These are phyloP conservation scores for Onychomys leucogaster DNA, from an alignment of 2,797 vertebrate species.

Conservation along the genomic window DNA sequence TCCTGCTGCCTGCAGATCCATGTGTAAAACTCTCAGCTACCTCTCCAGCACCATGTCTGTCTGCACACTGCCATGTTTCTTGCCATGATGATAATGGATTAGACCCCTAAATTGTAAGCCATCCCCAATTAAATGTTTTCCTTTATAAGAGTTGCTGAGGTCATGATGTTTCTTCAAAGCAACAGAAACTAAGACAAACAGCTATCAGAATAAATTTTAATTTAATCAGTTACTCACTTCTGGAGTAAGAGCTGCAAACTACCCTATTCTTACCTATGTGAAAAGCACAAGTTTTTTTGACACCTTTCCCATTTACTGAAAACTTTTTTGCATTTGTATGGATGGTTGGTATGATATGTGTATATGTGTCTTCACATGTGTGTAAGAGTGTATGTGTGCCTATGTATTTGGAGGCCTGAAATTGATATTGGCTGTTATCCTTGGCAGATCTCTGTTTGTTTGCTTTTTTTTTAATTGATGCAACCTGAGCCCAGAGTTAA, in stretches of 20 bases:
- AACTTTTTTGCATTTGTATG: background rate
- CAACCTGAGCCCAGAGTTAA: background rate
- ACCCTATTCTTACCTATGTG: background rate
- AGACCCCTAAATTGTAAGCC: background rate
- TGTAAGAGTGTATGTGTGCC: background rate
- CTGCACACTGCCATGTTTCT: background rate
- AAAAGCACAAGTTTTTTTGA: background rate
- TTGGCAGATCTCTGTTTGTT: background rate
- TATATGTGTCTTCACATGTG: background rate
- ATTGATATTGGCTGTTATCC: background rate
- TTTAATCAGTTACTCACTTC: conserved; percentile 13
- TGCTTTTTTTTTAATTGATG: background rate
- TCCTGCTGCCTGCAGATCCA: background rate
- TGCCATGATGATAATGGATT: background rate
- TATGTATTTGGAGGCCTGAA: background rate
- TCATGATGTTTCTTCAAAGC: background rate
- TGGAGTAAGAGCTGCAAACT: background rate
- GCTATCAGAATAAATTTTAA: background rate
- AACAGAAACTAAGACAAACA: background rate
- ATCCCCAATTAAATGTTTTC: background rate
- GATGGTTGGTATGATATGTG: background rate
- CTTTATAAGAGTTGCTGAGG: background rate
- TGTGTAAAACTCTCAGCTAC: background rate
- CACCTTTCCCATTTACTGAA: background rate
- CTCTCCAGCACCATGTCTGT: background rate